Conservation (phyloP, 2,888 invertebrate species). For the Helobdella robusta region DNA sequence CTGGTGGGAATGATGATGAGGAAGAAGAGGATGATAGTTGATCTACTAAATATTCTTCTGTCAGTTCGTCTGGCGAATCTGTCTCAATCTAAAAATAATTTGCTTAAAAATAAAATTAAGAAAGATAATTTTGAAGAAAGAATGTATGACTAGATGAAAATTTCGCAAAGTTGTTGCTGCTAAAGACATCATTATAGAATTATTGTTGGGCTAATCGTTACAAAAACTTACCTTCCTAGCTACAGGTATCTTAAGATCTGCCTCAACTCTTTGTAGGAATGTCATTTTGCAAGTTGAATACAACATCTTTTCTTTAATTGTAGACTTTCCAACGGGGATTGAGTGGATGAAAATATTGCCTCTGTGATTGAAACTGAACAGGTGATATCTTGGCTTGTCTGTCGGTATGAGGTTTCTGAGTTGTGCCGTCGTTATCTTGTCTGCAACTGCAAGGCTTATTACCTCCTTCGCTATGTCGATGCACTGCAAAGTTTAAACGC, state of each 20-base stretch:
- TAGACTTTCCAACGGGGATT: slow-evolving; percentile 2
- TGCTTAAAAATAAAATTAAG: neutral
- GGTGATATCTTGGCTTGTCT: slow-evolving; percentile 6
- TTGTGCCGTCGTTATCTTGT: neutral
- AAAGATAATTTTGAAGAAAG: neutral
- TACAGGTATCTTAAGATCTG: neutral
- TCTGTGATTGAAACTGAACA: too few relatives aligned
- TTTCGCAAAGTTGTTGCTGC: neutral
- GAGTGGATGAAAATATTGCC: slow-evolving; percentile 16
- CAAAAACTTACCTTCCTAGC: neutral
- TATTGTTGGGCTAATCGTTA: neutral
- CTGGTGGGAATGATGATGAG: too few relatives aligned
- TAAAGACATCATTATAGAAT: neutral
- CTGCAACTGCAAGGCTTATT: neutral
- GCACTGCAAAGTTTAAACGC: neutral
- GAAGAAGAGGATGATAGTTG: neutral
- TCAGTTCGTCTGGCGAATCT: slow-evolving; percentile 9
- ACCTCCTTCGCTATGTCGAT: slow-evolving; percentile 12
- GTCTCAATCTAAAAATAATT: slow-evolving; percentile 4
- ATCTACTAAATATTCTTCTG: neutral
- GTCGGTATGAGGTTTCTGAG: slow-evolving; percentile 7
- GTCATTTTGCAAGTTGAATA: slow-evolving; percentile 2
- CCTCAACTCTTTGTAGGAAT: neutral
- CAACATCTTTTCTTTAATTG: slow-evolving; percentile 20
- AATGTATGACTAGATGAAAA: neutral